Evolutionary conservation across 2,888 invertebrate genomes (phyloP), one percentile per base, ranked within the genome.

Genomic region (Drosophila basisetae): DNA sequence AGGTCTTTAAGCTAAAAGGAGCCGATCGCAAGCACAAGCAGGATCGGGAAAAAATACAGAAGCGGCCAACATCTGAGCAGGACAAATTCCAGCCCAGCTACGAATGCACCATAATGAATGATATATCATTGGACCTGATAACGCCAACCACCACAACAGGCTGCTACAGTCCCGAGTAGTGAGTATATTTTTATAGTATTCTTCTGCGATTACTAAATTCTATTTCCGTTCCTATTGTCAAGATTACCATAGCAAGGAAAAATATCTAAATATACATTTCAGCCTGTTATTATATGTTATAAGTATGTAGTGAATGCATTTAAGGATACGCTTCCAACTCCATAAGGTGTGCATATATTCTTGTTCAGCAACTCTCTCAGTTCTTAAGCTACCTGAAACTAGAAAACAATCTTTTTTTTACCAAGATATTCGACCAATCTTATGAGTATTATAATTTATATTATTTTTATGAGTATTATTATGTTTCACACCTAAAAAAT

Each of bases 1-100:
- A 95, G 95, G 95, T 96, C 49, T 97, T 97, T 92, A 96, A 98
- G 94, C 94, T 99, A 71, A 99, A 99, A 93, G 99, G 99, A 4
- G 99, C 99, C 0, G 99, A 99, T 93, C 95, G 99, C 58, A 99
- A 99, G 91, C 98, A 99, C 93, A 99, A 99, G 92, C 99, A 99
- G 91, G 99, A 99, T 93, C 94, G 98, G 1, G 99, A 99, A 93
- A 99, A 98, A 93, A 97, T 99, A 89, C 95, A 97, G 93, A 96
- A 98, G 73, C 94, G 97, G 61, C 96, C 98, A 6, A 94, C 95
- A 22, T 94, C 95, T 2, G 98, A 98, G 92, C 95, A 97, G 84
- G 98, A 98, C 80, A 98, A 98, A 92, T 98, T 96, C 93, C 99
- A 99, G 93, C 98, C 98, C 0, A 98, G 98, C 53, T 99, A 97